These are phyloP conservation scores for Eurystomus gularis DNA, from an alignment of 2,113 vertebrate species.

Conservation along the genomic window DNA sequence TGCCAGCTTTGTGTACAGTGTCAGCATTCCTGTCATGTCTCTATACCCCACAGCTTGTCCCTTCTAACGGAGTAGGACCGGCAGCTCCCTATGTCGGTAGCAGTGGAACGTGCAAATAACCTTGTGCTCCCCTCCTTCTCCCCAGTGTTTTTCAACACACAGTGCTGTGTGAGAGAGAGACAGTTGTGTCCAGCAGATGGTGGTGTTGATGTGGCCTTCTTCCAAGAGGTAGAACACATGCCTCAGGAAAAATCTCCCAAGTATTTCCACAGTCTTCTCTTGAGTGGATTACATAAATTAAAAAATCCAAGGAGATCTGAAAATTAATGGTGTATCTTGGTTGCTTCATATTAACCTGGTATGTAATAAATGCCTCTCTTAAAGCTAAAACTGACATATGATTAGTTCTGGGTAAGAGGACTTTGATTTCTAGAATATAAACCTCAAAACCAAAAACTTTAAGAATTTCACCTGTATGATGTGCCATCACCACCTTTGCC, in stretches of 20 bases:
- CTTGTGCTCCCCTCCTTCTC: neutral
- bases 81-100: neutral
- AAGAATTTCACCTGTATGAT: neutral
- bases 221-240: neutral
- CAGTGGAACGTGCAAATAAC: neutral
- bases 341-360: neutral
- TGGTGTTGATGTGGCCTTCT: neutral
- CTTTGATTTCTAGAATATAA: neutral
- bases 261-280: neutral
- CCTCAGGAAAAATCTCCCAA: neutral
- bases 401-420: neutral
- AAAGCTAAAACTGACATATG: neutral
- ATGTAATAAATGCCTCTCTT: neutral
- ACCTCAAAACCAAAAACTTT: neutral
- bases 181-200: neutral
- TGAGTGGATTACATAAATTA: neutral
- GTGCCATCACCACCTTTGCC: neutral
- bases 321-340: neutral
- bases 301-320: neutral
- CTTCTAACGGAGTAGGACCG: neutral
- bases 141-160: neutral
- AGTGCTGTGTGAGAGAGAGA: neutral
- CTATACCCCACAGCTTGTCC: accelerated
- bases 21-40: neutral
- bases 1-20: neutral